phyloP scores from a whole-genome alignment of 2,888 invertebrate genomes.

The Salticus scenicus region DNA sequence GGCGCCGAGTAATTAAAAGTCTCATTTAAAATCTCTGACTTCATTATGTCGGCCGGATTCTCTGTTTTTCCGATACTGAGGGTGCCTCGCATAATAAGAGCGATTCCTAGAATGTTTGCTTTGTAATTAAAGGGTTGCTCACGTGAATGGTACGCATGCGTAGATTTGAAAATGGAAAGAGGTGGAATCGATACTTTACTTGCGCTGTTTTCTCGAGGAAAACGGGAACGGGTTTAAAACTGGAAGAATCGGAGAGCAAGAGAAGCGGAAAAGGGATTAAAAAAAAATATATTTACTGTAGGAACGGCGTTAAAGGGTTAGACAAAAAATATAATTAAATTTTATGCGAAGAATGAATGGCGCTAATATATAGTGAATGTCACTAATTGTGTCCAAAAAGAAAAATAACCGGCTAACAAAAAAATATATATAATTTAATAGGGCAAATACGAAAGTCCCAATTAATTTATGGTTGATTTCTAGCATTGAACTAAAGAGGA shows the following conservation, averaged over 20 bases:
- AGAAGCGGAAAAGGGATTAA: too few species aligned
- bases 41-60: conserved; percentile 5
- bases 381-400: too few species aligned
- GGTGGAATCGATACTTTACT: background rate
- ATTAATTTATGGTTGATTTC: too few species aligned
- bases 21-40: conserved; percentile 5
- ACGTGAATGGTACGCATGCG: background rate
- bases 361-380: too few species aligned
- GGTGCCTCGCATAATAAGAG: conserved; percentile 5
- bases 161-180: background rate
- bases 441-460: too few species aligned
- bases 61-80: background rate
- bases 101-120: conserved; percentile 1
- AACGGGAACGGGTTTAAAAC: background rate
- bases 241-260: background rate
- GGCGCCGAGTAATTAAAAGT: conserved; percentile 2
- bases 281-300: too few species aligned
- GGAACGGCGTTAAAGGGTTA: too few species aligned
- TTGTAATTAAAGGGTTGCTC: conserved; percentile 6
- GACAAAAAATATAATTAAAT: too few species aligned
- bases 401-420: too few species aligned
- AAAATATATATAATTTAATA: too few species aligned
- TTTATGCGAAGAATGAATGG: too few species aligned
- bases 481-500: too few species aligned
- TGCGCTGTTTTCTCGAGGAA: background rate